Evolutionary conservation across 92 coral and sea anemone genomes (phyloP).

Genomic region (Umimayanthus kanabou): DNA sequence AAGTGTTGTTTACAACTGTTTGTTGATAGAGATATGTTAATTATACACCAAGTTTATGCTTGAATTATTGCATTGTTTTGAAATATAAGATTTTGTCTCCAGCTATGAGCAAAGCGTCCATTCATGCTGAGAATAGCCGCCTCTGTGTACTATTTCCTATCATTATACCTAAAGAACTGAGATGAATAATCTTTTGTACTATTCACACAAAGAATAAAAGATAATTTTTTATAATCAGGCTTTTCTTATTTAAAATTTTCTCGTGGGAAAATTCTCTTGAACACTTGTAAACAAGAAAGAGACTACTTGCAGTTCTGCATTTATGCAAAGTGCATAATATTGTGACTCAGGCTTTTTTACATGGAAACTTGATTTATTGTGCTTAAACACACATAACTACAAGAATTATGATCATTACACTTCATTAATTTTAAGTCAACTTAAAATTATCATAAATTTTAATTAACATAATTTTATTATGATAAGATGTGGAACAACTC

Average conservation of each 20-base stretch:
- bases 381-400: no score
- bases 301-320: background rate
- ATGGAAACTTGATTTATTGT: no score
- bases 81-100: background rate
- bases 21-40: background rate
- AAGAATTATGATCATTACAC: no score
- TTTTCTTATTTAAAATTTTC: constrained; percentile 10
- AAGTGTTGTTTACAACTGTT: background rate
- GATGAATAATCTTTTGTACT: background rate
- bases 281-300: background rate
- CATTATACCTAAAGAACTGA: background rate
- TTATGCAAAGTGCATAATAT: no score
- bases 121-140: no score
- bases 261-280: constrained; percentile 10
- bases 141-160: no score
- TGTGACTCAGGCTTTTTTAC: background rate
- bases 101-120: background rate
- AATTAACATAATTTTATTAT: no score
- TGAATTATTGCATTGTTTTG: background rate
- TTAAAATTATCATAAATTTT: no score
- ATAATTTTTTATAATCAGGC: background rate
- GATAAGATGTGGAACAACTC: background rate
- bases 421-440: no score
- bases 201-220: background rate
- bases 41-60: no score